Evolutionary conservation across 2,888 invertebrate species (phyloP), one percentile per base, ranked within the genome.

Genomic region (Cynaeus angustus): DNA sequence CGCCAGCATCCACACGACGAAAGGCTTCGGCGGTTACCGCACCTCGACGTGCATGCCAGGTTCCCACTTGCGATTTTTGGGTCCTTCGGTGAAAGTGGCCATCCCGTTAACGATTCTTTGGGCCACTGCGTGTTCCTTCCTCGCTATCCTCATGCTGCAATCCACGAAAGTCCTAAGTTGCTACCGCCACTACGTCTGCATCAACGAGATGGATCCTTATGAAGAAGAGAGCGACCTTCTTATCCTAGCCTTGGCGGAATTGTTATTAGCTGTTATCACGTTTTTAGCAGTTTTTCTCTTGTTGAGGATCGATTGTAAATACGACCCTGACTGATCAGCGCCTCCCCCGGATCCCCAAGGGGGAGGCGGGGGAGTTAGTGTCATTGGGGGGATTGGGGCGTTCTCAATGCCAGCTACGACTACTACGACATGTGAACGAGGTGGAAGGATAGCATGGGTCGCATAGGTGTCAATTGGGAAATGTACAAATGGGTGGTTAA

Each of bases 1-100:
- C 14, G 88, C 88, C 16, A 89, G 89, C 53, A 89, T 90, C 71
- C 89, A 90, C 81, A 89, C 89, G 16, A 88, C 89, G 4, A 86
- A 88, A 64, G 84, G 85, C 4, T 85, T 84, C 76, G 82, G 82
- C 4, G 85, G 85, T 7, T 84, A 84, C 67, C 77, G 80, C 30
- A 78, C 83, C n/a, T 82, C 84, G 1, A 79, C 81, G 0, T 83
- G 82, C 70, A 75, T 78, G 58, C 81, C 83, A 4, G 80, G 79
- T 8, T 83, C 84, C 0, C 65, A 77, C 1, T 76, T 83, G 4
- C 81, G 85, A 5, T 83, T 84, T 66, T 73, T 84, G 33, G 84
- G 84, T 0, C 84, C 84, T 0, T 81, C 83, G 0, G 74, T 83
- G 0, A 80, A 80, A 30, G 79, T 83, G 14, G 85, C 83, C 5